Evolutionary conservation across 1,140 invertebrate genomes (phyloP), one percentile per base, ranked within the genome.

Genomic region (Apocrypta bakeri): DNA sequence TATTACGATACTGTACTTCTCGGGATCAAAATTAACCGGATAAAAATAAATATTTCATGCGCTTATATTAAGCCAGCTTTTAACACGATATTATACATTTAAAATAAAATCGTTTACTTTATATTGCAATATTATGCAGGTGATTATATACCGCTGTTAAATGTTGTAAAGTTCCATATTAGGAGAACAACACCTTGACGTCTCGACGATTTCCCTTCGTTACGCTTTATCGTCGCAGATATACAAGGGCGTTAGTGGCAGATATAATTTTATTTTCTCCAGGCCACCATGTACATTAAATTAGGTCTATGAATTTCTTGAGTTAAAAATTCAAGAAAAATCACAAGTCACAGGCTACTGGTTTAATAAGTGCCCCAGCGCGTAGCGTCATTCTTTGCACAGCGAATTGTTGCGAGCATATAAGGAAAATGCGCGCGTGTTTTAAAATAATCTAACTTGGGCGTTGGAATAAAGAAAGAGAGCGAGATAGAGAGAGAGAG

Each of bases 391-490:
- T 21, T 56, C n/a, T 56, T 6, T 56, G 17, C 48, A 7, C 14
- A 1, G 40, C 48, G 48, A 56, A 56, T 56, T 21, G 21, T 17
- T 12, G 9, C 63, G 63, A 27, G 2, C 4, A 14, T 61, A 3
- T 61, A 61, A 79, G 71, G 56, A 61, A 27, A 56, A 37, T n/a
- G 37, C 12, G 12, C 3, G 42, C 25, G 9, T 37, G 33, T 37
- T 66, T 64, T 8, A 74, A 66, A 56, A 61, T 82, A 25, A 82
- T 71, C 21, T 6, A 7, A 8, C 48, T 24, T 9, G 37, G 24
- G 61, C 72, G n/a, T 74, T n/a, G 79, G 61, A 81, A 63, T 21
- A 8, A 24, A 48, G 61, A 82, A 76, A n/a, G n/a, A n/a, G n/a
- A n/a, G n/a, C n/a, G 33, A 4, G 27, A 71, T 14, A 2, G 61